These are phyloP conservation scores for Sitta carolinensis DNA, from an alignment of 2,797 vertebrate species.

Conservation along the genomic window DNA sequence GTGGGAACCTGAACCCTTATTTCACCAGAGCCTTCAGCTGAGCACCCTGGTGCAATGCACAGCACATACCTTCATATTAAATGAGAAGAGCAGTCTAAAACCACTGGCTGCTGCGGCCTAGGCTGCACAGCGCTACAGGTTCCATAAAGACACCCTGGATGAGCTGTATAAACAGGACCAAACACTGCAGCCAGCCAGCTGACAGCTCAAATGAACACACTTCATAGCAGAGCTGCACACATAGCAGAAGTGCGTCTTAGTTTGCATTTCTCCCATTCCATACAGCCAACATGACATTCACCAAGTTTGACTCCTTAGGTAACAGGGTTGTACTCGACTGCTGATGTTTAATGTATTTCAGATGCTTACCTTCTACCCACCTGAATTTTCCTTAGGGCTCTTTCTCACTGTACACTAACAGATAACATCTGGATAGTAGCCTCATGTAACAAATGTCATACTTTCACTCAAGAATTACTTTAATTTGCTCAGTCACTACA, in stretches of 20 bases:
- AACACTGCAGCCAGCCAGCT: constrained; percentile 63
- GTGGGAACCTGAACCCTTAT: background rate
- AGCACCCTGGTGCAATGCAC: background rate
- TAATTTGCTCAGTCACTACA: background rate
- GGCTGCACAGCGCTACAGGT: background rate
- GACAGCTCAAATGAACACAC: constrained; percentile 66
- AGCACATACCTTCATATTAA: background rate
- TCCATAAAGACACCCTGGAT: constrained; percentile 45
- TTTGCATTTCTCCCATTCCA: constrained; percentile 73
- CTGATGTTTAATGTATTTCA: constrained; percentile 36
- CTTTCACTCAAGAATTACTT: background rate
- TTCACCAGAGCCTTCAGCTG: background rate
- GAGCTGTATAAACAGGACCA: constrained; percentile 62
- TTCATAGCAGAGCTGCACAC: constrained; percentile 50
- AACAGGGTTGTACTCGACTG: constrained; percentile 26
- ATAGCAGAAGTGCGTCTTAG: constrained; percentile 66
- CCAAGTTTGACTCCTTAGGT: constrained; percentile 52
- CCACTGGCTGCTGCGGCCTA: constrained; percentile 16
- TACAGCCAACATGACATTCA: constrained; percentile 71
- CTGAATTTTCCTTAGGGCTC: constrained; percentile 35
- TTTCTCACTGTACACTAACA: constrained; percentile 25
- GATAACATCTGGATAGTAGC: background rate
- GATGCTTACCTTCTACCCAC: constrained; percentile 22
- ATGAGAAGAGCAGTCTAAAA: background rate
- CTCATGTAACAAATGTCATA: background rate